Evolutionary conservation across 2,113 vertebrate genomes (phyloP), one percentile per base, ranked within the genome.

Genomic region (Phainopepla nitens): DNA sequence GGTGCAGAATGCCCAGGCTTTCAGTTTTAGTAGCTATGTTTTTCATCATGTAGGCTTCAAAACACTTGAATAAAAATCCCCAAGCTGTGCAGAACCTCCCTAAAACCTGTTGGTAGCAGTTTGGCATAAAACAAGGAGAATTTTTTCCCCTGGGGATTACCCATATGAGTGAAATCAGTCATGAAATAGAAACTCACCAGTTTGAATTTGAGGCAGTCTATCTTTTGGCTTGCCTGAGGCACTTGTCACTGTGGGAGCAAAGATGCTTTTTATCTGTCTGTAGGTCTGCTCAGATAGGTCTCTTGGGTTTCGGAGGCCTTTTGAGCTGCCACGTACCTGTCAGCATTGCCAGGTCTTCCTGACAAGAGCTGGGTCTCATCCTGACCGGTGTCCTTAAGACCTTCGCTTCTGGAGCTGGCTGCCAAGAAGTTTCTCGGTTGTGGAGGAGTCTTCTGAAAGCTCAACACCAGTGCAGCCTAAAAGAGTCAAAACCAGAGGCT

Each of bases 31-130:
- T 95, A 78, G 44, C 35, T 11, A 11, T 91, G 54, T 75, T 94
- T 83, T 94, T 81, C 65, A 89, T 60, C 39, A n/a, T 39, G 79
- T 86, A 78, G 69, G 50, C 83, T 97, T 95, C 94, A 84, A 93
- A 95, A 91, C 50, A 84, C 45, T 92, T 86, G 83, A 79, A 82
- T 58, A 93, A 97, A 97, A 93, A 75, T 77, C 96, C 89, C 73
- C 73, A 84, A 53, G 65, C 60, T 94, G 7, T 56, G 44, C 31
- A 81, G 82, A 96, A 68, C 47, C 68, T 94, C 41, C 80, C 72
- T 75, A 82, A 88, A 96, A 90, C 49, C 69, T 57, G 20, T 56
- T 92, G 65, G 86, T 79, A 90, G 61, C 44, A 82, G 54, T 91
- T 92, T 90, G 69, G 72, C 83, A 50, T 92, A 69, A 94, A 96